Percentiles rank a stretch among this genome's conserved stretches.
phyloP scores from a whole-genome alignment of 2,888 invertebrate genomes.

The Drosophila nr. medialis region DNA sequence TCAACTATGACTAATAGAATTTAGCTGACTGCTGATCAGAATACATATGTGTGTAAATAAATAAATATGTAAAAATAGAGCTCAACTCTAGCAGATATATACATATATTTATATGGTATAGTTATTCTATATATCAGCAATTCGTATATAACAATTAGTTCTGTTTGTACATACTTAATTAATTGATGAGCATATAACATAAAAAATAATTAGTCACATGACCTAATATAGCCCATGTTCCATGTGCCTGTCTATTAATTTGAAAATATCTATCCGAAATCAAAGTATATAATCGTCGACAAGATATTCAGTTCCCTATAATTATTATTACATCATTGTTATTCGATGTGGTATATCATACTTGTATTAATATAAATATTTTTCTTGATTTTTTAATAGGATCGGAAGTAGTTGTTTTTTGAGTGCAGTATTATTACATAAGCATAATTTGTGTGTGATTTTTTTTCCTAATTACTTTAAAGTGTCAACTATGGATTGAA shows the following conservation, averaged over 20 bases:
- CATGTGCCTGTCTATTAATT: not conserved
- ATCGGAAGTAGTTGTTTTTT: not conserved
- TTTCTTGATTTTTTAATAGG: not conserved
- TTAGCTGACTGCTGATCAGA: constrained; percentile 3
- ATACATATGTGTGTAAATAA: not conserved
- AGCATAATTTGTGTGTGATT: not conserved
- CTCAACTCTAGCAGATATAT: not conserved
- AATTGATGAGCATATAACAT: not conserved
- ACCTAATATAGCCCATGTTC: not conserved
- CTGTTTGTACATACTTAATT: not conserved
- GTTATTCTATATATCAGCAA: not conserved
- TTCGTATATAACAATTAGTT: not conserved
- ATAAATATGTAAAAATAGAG: not conserved
- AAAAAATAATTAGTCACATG: not conserved
- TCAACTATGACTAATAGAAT: constrained; percentile 14
- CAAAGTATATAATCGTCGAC: too few relatives aligned
- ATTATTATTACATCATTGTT: constrained; percentile 7
- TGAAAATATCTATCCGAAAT: not conserved
- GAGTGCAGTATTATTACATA: not conserved
- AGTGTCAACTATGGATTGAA: constrained; percentile 2
- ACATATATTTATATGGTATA: not conserved
- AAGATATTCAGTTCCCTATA: not conserved
- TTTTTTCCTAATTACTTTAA: not conserved
- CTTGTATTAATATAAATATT: not conserved
- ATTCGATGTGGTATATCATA: not conserved